Evolutionary conservation across 2,797 vertebrate genomes (phyloP).

Genomic region (Ficedula albicollis): DNA sequence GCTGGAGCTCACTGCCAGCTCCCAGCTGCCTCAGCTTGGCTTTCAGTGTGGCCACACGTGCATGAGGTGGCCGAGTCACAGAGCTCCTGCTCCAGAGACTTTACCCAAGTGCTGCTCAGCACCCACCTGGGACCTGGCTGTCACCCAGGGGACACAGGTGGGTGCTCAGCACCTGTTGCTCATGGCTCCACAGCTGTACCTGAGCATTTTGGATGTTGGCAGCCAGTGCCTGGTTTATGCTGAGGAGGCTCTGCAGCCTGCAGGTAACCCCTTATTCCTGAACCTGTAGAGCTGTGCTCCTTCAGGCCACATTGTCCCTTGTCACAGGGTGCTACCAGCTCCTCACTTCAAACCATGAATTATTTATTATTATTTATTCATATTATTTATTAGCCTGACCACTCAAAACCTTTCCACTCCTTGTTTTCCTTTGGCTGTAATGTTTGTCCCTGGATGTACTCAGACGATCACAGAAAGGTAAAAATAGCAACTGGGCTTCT

Average conservation of each 20-base stretch:
- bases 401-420: background rate
- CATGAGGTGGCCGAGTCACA: background rate
- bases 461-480: background rate
- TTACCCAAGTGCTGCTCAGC: background rate
- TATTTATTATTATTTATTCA: background rate
- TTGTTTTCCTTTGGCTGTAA: background rate
- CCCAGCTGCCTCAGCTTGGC: background rate
- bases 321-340: background rate
- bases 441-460: background rate
- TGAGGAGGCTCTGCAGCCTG: background rate
- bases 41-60: fast-evolving
- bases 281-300: background rate
- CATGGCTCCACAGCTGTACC: background rate
- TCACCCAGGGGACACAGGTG: background rate
- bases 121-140: background rate
- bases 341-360: background rate
- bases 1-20: background rate
- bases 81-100: background rate
- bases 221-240: background rate
- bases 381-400: too few relatives aligned
- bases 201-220: fast-evolving
- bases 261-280: background rate
- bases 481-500: background rate
- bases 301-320: fast-evolving
- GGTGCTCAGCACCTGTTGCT: background rate